phyloP scores from a whole-genome alignment of 2,888 invertebrate genomes.

The Agelastica alni region DNA sequence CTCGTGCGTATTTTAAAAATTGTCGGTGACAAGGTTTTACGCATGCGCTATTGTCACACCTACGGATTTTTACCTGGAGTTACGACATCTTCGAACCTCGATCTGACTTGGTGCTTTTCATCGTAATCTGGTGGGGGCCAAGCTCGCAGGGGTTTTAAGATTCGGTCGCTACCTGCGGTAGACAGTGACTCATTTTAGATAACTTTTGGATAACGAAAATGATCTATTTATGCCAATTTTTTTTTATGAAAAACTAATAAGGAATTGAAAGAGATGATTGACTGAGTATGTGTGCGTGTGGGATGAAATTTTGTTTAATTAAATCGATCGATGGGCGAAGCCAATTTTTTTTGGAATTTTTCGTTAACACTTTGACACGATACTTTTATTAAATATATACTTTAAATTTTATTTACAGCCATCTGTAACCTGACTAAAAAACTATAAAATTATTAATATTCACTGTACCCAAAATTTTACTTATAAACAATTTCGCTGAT shows the following conservation, averaged over 20 bases:
- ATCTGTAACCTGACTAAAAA: no score
- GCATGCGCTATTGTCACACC: constrained; percentile 41
- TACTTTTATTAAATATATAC: no score
- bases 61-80: constrained; percentile 49
- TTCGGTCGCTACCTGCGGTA: constrained; percentile 34
- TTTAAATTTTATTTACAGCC: no score
- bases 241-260: neutral
- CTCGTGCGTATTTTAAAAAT: neutral
- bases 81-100: constrained; percentile 51
- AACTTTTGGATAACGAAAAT: neutral
- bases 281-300: no score
- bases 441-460: no score
- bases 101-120: constrained; percentile 40
- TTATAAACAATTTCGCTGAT: no score
- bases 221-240: constrained; percentile 12
- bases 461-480: no score
- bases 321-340: no score
- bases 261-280: neutral
- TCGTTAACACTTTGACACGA: no score
- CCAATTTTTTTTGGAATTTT: no score
- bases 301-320: no score
- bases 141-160: constrained; percentile 44
- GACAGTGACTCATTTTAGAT: constrained; percentile 7
- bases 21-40: constrained; percentile 27
- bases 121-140: constrained; percentile 49